Percentiles rank a stretch among this genome's conserved stretches.
Conservation (phyloP, 1,140 invertebrate genomes). For the Stegodyphus mimosarum region DNA sequence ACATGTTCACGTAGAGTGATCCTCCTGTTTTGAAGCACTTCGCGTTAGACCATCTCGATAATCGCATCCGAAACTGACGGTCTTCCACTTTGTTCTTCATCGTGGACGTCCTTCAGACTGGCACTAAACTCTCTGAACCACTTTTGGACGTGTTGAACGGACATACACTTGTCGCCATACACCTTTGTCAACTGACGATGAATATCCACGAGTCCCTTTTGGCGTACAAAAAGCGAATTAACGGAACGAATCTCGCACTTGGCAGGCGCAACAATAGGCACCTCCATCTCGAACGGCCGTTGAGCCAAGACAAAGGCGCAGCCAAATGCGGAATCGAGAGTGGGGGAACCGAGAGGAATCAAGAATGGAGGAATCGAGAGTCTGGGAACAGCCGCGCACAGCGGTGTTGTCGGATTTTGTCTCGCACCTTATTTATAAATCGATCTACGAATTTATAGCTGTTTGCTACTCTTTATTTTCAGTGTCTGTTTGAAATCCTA, state of each 20-base stretch:
- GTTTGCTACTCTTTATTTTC: too few species aligned
- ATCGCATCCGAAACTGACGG: background rate
- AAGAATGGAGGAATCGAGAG: too few species aligned
- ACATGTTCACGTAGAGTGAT: too few species aligned
- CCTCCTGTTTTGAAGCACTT: too few species aligned
- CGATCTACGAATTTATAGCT: too few species aligned
- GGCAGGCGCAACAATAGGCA: background rate
- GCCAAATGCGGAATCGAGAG: too few species aligned
- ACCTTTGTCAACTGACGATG: background rate
- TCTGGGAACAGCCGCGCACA: background rate
- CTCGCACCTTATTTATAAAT: background rate
- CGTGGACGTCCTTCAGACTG: background rate
- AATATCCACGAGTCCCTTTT: background rate
- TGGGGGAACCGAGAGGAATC: too few species aligned
- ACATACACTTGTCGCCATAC: background rate
- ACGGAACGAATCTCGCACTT: background rate
- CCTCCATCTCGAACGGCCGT: background rate
- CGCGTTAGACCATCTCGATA: too few species aligned
- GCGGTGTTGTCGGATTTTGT: background rate
- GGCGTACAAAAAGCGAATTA: background rate
- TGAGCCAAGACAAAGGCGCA: background rate
- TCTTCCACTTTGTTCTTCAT: background rate
- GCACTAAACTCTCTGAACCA: background rate
- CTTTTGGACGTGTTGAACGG: background rate
- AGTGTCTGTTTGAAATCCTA: too few species aligned